A percentile compares a stretch with the other conserved stretches of the same genome.
Evolutionary conservation across 2,888 invertebrate genomes (phyloP).

Genomic region (Zhuqinia jingwanae): DNA sequence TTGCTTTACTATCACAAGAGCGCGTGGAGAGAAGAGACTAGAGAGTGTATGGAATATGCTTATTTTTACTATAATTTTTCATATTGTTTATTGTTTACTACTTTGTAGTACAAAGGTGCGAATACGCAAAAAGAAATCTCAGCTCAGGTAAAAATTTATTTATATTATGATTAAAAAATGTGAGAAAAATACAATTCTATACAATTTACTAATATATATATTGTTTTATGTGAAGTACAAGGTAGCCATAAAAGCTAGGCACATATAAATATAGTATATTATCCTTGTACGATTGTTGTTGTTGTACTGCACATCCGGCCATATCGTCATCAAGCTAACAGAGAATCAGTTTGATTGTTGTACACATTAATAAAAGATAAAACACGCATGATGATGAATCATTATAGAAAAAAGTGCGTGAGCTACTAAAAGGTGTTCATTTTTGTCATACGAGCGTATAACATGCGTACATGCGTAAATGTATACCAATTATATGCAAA

Average conservation of each 20-base stretch:
- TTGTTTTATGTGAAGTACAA: neutral
- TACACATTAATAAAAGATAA: neutral
- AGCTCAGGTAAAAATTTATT: constrained; percentile 16
- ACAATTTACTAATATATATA: neutral
- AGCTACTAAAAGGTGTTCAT: constrained; percentile 1
- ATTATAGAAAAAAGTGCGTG: constrained; percentile 39
- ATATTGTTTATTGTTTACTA: neutral
- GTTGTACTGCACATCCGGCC: too few species aligned
- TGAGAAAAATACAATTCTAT: constrained; percentile 49
- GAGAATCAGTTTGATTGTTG: neutral
- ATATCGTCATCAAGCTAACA: neutral
- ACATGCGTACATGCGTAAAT: neutral
- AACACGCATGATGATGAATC: neutral
- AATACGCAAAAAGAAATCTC: constrained; percentile 8
- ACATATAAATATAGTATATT: neutral
- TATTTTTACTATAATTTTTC: constrained; percentile 22
- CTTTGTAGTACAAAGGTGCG: constrained; percentile 21
- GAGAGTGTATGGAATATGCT: neutral
- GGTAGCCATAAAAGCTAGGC: neutral
- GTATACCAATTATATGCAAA: neutral
- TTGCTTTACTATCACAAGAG: constrained; percentile 17
- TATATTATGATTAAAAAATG: constrained; percentile 14
- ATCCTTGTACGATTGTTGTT: too few species aligned
- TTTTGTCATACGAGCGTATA: neutral
- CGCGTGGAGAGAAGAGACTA: neutral